Evolutionary conservation across 2,797 vertebrate genomes (phyloP), one percentile per base, ranked within the genome.

Genomic region (Valencia hispanica): DNA sequence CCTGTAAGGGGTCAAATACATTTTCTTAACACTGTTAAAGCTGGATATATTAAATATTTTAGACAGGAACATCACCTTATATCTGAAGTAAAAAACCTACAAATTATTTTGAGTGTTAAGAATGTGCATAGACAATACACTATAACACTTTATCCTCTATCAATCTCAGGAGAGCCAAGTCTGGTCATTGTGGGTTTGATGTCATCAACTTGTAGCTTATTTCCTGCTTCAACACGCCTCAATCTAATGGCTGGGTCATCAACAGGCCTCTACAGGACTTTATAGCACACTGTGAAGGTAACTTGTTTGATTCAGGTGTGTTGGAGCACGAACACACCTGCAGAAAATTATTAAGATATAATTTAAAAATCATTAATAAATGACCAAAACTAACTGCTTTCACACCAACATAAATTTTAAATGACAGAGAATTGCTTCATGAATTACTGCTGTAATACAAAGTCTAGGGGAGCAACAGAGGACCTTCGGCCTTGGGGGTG

Each of bases 301-400:
- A 68, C n/a, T 45, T 68, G 65, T 66, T 66, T 41, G 39, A 27
- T 68, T 68, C 65, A 68, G 39, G 41, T 68, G 39, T 45, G 65
- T 68, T 68, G 41, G 65, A 68, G 34, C 65, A 68, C 25, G 25
- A 45, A 27, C 41, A 68, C 41, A 27, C 41, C 65, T 45, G 39
- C n/a, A 68, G 65, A 27, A 27, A 68, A 27, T n/a, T 4, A 45
- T 66, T 27, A 66, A 43, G 2, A 66, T 41, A 41, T n/a, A 1
- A 65, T 65, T 65, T 65, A 65, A 20, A 65, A 65, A 25, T 65
- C 1, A 45, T n/a, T 43, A 27, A 25, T 68, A 68, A 14, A n/a
- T 17, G n/a, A 27, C 55, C 12, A 27, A 51, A 15, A 12, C 7
- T 30, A 27, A 27, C 55, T 57, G 1, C 30, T 55, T 14, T 1